Conservation (phyloP, 2,113 vertebrate species). For the Beaufortia kweichowensis region DNA sequence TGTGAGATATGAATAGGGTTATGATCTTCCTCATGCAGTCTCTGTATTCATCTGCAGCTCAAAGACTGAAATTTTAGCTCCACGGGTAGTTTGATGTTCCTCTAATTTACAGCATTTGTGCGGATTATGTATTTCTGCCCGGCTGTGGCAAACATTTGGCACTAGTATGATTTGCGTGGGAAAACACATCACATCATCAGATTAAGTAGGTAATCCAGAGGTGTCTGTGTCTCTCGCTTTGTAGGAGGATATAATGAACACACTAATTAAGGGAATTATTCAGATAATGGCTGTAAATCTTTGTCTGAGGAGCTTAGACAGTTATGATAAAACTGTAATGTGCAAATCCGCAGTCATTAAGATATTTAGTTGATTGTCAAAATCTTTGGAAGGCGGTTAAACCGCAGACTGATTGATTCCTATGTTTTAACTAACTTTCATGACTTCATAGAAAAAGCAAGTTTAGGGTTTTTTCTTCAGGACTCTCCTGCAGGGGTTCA, state of each 20-base stretch:
- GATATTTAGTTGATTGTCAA: constrained; percentile 31
- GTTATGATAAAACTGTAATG: constrained; percentile 43
- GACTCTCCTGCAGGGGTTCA: constrained; percentile 4
- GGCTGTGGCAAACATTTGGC: constrained; percentile 39
- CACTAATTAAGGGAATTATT: constrained; percentile 45
- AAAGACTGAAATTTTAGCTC: neutral
- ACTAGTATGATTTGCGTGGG: constrained; percentile 12
- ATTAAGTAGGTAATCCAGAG: constrained; percentile 47
- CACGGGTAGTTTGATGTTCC: neutral
- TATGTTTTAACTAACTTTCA: constrained; percentile 14
- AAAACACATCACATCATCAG: constrained; percentile 33
- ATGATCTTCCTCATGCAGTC: constrained; percentile 8
- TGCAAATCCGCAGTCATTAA: constrained; percentile 43
- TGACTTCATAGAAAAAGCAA: neutral
- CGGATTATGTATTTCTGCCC: constrained; percentile 26
- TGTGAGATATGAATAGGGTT: constrained; percentile 7
- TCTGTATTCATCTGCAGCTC: neutral
- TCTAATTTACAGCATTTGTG: constrained; percentile 24
- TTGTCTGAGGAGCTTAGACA: constrained; percentile 37
- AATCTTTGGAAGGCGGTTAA: constrained; percentile 18
- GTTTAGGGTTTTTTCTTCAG: neutral
- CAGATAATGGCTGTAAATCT: constrained; percentile 41
- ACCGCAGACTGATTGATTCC: constrained; percentile 27
- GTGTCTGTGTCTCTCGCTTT: constrained; percentile 38
- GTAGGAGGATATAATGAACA: constrained; percentile 49